A percentile compares a stretch with the other conserved stretches of the same genome.
phyloP scores from a whole-genome alignment of 2,113 vertebrate genomes.

The Dasypus novemcinctus region DNA sequence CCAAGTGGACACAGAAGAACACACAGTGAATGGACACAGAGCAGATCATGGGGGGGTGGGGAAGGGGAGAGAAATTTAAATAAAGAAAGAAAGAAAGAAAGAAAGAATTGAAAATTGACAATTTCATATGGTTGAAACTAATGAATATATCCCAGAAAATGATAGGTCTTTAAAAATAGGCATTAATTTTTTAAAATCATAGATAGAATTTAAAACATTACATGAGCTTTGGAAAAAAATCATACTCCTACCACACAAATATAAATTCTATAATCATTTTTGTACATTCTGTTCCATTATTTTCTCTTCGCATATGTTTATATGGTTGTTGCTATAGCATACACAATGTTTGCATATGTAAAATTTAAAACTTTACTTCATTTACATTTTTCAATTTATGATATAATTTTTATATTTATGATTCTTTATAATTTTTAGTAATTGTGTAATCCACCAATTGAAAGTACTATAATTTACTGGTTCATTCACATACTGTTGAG shows the following conservation, averaged over 20 bases:
- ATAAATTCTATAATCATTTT: conserved; percentile 20
- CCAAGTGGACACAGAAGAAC: too few relatives aligned
- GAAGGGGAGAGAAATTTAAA: too few relatives aligned
- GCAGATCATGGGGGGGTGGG: too few relatives aligned
- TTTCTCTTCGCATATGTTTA: conserved; percentile 33
- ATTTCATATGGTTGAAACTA: not conserved
- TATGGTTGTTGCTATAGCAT: not conserved
- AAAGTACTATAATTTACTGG: conserved; percentile 13
- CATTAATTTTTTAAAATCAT: conserved; percentile 40
- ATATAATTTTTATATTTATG: conserved; percentile 15
- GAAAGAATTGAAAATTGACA: too few relatives aligned
- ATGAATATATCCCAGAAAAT: not conserved
- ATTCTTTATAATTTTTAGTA: not conserved
- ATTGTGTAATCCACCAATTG: not conserved
- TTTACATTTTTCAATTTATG: conserved; percentile 14
- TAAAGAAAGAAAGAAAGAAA: too few relatives aligned
- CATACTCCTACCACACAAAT: not conserved
- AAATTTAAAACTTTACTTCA: conserved; percentile 1
- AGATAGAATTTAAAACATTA: conserved; percentile 38
- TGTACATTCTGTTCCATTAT: not conserved
- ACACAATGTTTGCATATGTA: not conserved
- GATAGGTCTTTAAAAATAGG: not conserved
- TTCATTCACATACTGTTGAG: not conserved
- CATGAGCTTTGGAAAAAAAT: not conserved
- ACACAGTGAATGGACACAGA: too few relatives aligned